phyloP scores from a whole-genome alignment of 2,888 invertebrate species.

The Melitaea athalia region DNA sequence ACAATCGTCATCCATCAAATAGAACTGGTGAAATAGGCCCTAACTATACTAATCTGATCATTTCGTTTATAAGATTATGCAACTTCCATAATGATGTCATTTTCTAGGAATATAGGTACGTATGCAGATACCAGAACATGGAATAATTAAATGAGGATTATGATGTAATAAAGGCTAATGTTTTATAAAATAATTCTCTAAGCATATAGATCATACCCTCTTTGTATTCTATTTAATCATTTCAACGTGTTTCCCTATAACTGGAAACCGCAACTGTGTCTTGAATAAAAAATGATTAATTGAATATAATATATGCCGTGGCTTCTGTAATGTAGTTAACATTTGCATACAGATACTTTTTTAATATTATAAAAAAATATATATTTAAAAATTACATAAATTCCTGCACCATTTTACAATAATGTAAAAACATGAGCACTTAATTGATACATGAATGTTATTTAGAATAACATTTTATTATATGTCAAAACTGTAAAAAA shows the following conservation, averaged over 20 bases:
- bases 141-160: slow-evolving; percentile 18
- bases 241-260: neutral
- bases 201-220: slow-evolving; percentile 10
- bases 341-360: no score
- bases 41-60: neutral
- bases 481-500: no score
- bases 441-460: no score
- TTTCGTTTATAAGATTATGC: neutral
- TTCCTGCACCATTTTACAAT: no score
- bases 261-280: neutral
- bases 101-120: slow-evolving; percentile 9
- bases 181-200: slow-evolving; percentile 21
- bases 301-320: neutral
- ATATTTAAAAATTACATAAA: no score
- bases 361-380: no score
- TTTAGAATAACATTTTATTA: no score
- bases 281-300: neutral
- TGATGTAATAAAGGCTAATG: slow-evolving; percentile 17
- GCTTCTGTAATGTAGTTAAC: neutral
- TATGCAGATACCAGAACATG: neutral
- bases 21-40: no score
- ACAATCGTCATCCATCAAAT: no score
- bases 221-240: neutral
- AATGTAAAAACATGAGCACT: no score
- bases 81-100: slow-evolving; percentile 14